Evolutionary conservation across 2,888 invertebrate genomes (phyloP), one percentile per base, ranked within the genome.

Genomic region (Caenorhabditis sp.): DNA sequence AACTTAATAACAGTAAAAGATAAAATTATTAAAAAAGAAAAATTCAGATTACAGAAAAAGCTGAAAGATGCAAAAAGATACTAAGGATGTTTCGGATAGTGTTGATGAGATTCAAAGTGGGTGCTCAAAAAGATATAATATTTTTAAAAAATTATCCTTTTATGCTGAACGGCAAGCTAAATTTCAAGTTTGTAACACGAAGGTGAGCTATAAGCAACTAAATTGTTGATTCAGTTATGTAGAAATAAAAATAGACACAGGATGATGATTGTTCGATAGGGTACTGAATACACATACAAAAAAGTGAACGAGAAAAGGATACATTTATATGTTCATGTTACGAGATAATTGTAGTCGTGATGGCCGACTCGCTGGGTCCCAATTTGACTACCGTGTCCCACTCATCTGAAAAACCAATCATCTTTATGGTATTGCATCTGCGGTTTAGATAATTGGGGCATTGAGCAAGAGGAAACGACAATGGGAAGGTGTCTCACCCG

Each of bases 371-470:
- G 22, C 56, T 67, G 15, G 72, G 68, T 0, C 81, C 81, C 37
- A 81, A 55, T 37, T 81, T 81, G 13, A 81, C 81, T 22, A 81
- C 70, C 2, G 81, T 81, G 55, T 81, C 81, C 15, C 81, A 76
- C 40, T 81, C 76, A 50, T 81, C 80, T 80, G 70, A 22, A 80
- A 76, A 13, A 56, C 28, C 20, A 18, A 6, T 8, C 4, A 18
- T 13, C 13, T 40, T 40, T 40, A 40, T 40, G 13, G 40, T 6
- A 40, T 40, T 8, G 40, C 9, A 13, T 40, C 13, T 40, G 40
- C 2, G 40, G 13, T 40, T 11, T 2, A 40, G 40, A 40, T 40
- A 40, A 40, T 40, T 40, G 40, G 40, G 40, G 40, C 13, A 2
- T 13, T 13, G 4, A 9, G 32, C 5, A 4, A 6, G 5, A 32